Base-by-base conservation (phyloP, 2,797 vertebrate genomes). In the Gymnocypris eckloni region DNA sequence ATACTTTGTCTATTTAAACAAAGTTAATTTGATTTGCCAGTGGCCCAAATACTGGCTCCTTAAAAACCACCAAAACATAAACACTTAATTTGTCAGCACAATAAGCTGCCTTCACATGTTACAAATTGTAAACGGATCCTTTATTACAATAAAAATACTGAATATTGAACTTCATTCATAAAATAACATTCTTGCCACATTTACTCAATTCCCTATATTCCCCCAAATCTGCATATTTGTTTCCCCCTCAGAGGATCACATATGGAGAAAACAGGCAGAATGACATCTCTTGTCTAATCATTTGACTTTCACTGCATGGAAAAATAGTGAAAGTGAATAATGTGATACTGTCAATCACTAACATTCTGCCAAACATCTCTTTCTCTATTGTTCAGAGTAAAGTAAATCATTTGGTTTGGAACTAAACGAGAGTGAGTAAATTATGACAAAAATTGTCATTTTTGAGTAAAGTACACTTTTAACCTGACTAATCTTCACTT, bases 401-500 rank as follows among this genome's bases (percentile, higher is more conserved):
- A 67, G 28, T 13, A 67, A 43, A 78, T 16, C 18, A 56, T 39
- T 22, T 1, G 12, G 18, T 13, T 22, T 77, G 9, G 28, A 33
- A 37, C 28, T 50, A 48, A 15, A 52, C 0, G 72, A 56, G 25
- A 54, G 33, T 9, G 20, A 15, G 37, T 7, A 7, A 64, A 64
- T 41, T 8, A 5, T 45, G 9, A 45, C 56, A 64, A 79, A 28
- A 77, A 78, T 3, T 0, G 4, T 10, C 0, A 2, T 59, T 37
- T 54, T 43, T 43, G 54, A 41, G 52, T 25, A 0, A 16, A 41
- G 37, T 59, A 59, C 6, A 20, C 10, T 54, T 70, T 73, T 72
- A 72, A 85, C 79, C 20, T 85, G 72, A 82, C 79, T 82, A 82
- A 79, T 72, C 79, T 67, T 59, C 54, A 56, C 16, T 8, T 28